phyloP scores from a whole-genome alignment of 2,888 invertebrate genomes.

The Ditula angustiorana region DNA sequence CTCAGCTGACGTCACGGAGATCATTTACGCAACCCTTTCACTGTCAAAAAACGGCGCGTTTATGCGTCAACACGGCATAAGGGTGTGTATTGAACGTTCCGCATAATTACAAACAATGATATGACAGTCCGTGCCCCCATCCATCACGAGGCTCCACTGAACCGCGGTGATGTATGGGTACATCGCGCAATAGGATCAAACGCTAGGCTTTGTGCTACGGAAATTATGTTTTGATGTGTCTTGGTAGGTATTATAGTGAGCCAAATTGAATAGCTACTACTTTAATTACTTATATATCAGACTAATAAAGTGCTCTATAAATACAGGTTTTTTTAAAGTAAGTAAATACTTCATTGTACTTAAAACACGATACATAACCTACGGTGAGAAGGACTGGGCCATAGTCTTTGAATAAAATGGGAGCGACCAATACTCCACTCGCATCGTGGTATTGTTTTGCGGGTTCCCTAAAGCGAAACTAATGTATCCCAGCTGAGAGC shows the following conservation, averaged over 20 bases:
- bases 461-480: too few relatives aligned
- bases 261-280: not conserved
- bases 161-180: conserved; percentile 48
- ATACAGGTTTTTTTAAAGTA: too few relatives aligned
- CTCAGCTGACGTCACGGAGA: conserved; percentile 6
- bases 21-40: conserved; percentile 23
- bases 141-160: conserved; percentile 46
- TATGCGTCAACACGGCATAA: conserved; percentile 31
- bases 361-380: too few relatives aligned
- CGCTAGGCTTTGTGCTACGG: conserved; percentile 34
- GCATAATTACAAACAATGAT: conserved; percentile 52
- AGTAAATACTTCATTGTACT: too few relatives aligned
- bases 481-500: too few relatives aligned
- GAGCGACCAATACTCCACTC: too few relatives aligned
- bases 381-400: too few relatives aligned
- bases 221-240: conserved; percentile 19
- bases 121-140: conserved; percentile 47
- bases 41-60: conserved; percentile 33
- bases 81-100: conserved; percentile 34
- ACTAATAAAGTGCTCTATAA: too few relatives aligned
- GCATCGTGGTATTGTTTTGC: too few relatives aligned
- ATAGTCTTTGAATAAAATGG: too few relatives aligned
- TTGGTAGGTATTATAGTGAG: not conserved
- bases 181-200: conserved; percentile 42
- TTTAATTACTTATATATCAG: too few relatives aligned